Evolutionary conservation across 2,888 invertebrate species (phyloP).

Genomic region (Pinctada fucata): DNA sequence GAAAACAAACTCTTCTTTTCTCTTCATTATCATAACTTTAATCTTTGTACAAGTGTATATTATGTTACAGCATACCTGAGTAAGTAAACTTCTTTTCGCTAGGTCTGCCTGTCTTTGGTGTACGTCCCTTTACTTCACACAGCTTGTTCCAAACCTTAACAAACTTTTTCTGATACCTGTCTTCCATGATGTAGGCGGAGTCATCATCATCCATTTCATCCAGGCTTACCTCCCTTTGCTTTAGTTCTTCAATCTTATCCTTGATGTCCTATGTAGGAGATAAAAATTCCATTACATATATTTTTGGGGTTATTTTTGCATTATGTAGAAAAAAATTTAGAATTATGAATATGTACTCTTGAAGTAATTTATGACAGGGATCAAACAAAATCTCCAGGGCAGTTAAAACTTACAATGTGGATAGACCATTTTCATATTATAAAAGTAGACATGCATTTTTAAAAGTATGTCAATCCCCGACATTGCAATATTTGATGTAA

Average conservation of each 20-base stretch:
- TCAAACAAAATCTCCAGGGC: no score
- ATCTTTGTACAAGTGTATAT: no score
- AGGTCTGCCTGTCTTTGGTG: conserved; percentile 64
- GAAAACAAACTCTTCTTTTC: no score
- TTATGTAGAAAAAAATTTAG: neutral
- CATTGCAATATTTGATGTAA: no score
- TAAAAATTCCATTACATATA: neutral
- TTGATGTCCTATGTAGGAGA: conserved; percentile 79
- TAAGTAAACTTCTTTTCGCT: conserved; percentile 55
- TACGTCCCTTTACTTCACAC: conserved; percentile 79
- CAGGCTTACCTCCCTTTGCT: conserved; percentile 82
- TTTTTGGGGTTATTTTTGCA: neutral
- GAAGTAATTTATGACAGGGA: no score
- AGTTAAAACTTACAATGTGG: no score
- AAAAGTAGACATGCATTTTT: no score
- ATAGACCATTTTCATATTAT: no score
- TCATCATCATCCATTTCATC: conserved; percentile 85
- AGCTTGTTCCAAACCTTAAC: conserved; percentile 76
- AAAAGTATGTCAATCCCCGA: no score
- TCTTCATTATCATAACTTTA: no score
- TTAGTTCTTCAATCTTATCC: conserved; percentile 83
- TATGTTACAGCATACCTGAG: conserved; percentile 16
- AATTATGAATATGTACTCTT: neutral
- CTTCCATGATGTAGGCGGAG: conserved; percentile 85
- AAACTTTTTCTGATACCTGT: conserved; percentile 79